These are phyloP conservation scores for Cyclophora punctaria DNA, from an alignment of 2,888 invertebrate species.

Conservation along the genomic window DNA sequence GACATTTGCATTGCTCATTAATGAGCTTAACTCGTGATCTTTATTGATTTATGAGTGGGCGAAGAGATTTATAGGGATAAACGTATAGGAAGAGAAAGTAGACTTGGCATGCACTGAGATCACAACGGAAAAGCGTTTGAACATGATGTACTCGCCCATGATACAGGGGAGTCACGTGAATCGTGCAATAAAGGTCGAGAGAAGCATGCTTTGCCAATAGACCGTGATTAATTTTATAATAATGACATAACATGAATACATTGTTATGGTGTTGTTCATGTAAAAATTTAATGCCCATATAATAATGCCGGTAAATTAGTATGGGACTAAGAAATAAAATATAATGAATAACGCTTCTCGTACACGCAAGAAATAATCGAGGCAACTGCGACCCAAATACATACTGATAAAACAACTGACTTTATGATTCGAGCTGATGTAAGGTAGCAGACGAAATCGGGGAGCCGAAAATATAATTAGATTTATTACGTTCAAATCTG, in stretches of 20 bases:
- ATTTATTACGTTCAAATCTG: no score
- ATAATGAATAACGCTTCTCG: slow-evolving; percentile 23
- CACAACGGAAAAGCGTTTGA: slow-evolving; percentile 38
- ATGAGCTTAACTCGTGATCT: slow-evolving; percentile 16
- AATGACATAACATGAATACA: slow-evolving; percentile 6
- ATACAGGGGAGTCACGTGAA: slow-evolving; percentile 32
- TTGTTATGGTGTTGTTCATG: slow-evolving; percentile 7
- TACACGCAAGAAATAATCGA: slow-evolving; percentile 33
- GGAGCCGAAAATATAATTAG: neutral
- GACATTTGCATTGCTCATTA: no score
- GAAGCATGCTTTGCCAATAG: slow-evolving; percentile 23
- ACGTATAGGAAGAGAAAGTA: slow-evolving; percentile 45
- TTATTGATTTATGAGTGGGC: slow-evolving; percentile 28
- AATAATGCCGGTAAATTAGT: slow-evolving; percentile 18
- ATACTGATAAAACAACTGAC: slow-evolving; percentile 39
- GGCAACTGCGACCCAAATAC: slow-evolving; percentile 44
- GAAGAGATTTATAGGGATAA: slow-evolving; percentile 32
- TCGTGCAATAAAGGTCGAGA: slow-evolving; percentile 27
- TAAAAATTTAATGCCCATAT: neutral
- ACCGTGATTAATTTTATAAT: no score
- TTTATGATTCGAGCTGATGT: slow-evolving; percentile 27
- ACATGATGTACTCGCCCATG: slow-evolving; percentile 17
- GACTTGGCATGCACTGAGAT: slow-evolving; percentile 42
- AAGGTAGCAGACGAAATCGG: slow-evolving; percentile 18
- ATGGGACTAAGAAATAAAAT: slow-evolving; percentile 24